Evolutionary conservation across 1,140 invertebrate species (phyloP).

Genomic region (Heliconius eleuchia): DNA sequence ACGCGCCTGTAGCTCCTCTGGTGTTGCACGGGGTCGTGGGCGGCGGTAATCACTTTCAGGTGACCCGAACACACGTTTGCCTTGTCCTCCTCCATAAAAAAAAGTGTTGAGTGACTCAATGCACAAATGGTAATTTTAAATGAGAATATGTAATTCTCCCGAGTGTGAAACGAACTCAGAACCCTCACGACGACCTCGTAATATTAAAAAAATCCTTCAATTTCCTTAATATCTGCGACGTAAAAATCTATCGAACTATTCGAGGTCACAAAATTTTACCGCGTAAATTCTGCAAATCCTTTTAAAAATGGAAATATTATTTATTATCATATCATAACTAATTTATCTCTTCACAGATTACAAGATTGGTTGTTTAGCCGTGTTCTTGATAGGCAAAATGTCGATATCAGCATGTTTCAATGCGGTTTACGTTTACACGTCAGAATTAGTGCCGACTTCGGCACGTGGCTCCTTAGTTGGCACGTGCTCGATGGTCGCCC

Average conservation of each 20-base stretch:
- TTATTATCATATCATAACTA: neutral
- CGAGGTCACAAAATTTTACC: neutral
- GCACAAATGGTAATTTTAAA: too few species aligned
- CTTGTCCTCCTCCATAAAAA: too few species aligned
- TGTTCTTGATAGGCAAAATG: conserved; percentile 39
- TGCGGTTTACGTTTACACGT: conserved; percentile 33
- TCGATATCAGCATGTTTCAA: conserved; percentile 37
- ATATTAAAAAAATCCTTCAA: too few species aligned
- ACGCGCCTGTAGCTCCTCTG: too few species aligned
- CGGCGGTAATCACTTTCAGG: too few species aligned
- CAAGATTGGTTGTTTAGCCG: conserved; percentile 11
- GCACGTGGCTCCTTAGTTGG: conserved; percentile 30
- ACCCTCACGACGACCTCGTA: too few species aligned
- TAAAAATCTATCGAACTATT: neutral
- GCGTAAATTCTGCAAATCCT: neutral
- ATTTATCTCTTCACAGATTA: conserved; percentile 22
- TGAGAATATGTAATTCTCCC: too few species aligned
- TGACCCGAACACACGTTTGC: too few species aligned
- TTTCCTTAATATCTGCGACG: neutral
- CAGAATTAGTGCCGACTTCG: conserved; percentile 35
- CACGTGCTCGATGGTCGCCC: conserved; percentile 29
- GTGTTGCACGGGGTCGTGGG: too few species aligned
- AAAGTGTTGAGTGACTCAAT: too few species aligned
- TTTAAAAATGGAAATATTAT: neutral
- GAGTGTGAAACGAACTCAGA: too few species aligned